Conservation (phyloP, 2,797 vertebrate genomes). For the Pseudopleuronectes americanus region DNA sequence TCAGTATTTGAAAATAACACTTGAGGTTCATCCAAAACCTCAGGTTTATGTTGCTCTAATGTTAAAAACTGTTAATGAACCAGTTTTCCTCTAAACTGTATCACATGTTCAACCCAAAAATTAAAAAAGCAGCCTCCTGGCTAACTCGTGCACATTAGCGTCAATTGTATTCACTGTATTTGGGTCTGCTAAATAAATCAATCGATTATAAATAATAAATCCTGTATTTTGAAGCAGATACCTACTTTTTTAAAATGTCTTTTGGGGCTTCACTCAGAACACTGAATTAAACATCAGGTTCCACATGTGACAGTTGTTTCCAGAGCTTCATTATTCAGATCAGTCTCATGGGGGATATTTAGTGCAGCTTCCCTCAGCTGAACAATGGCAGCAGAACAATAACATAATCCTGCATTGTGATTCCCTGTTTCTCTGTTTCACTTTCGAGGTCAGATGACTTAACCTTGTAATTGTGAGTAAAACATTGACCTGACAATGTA, state of each 20-base stretch:
- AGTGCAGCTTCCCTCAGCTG: neutral
- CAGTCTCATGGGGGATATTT: constrained; percentile 7
- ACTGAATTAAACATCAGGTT: too few species aligned
- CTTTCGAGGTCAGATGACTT: neutral
- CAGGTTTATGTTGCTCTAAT: neutral
- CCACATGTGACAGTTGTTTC: too few species aligned
- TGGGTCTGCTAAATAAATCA: too few species aligned
- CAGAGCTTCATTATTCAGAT: constrained; percentile 38
- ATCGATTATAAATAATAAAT: too few species aligned
- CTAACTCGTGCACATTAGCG: too few species aligned
- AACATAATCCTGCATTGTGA: constrained; percentile 13
- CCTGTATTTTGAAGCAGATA: too few species aligned
- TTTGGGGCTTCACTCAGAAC: too few species aligned
- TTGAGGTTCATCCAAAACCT: constrained; percentile 17
- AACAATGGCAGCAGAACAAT: constrained; percentile 2
- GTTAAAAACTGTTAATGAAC: neutral
- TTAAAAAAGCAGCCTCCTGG: too few species aligned
- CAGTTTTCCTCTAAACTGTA: neutral
- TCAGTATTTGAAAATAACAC: constrained; percentile 2
- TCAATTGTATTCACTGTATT: too few species aligned
- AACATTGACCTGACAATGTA: too few species aligned
- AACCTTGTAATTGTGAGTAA: neutral
- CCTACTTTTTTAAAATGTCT: too few species aligned
- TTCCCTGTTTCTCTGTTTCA: constrained; percentile 1
- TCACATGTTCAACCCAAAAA: too few species aligned